Conservation (phyloP, 2,113 vertebrate species). For the Myxocyprinus asiaticus region DNA sequence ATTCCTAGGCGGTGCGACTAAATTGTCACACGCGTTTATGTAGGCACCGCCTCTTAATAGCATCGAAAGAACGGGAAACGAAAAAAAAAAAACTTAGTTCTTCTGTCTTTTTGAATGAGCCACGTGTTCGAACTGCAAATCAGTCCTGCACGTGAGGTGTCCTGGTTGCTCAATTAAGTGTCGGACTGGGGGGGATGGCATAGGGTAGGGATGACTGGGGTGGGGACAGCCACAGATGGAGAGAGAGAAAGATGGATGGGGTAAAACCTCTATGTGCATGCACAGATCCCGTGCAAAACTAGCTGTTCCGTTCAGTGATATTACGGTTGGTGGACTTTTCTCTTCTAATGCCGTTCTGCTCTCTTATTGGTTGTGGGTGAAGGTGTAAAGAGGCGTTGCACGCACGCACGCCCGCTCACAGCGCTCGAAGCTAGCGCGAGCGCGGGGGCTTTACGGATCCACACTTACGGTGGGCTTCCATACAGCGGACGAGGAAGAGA, state of each 20-base stretch:
- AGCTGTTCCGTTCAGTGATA: slow-evolving; percentile 67
- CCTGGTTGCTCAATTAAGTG: slow-evolving; percentile 93
- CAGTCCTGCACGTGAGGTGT: slow-evolving; percentile 96
- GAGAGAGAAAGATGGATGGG: slow-evolving; percentile 41
- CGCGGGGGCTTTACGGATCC: slow-evolving; percentile 46
- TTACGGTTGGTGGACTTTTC: slow-evolving; percentile 70
- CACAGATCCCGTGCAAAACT: slow-evolving; percentile 71
- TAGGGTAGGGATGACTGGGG: slow-evolving; percentile 63
- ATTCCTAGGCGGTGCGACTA: slow-evolving; percentile 80
- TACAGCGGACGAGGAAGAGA: slow-evolving; percentile 62
- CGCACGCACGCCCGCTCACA: slow-evolving; percentile 59
- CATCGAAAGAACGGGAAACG: slow-evolving; percentile 61
- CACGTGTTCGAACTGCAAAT: slow-evolving; percentile 99
- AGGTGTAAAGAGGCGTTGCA: slow-evolving; percentile 71
- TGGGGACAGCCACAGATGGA: slow-evolving; percentile 69
- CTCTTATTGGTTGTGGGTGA: slow-evolving; percentile 70
- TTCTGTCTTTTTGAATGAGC: slow-evolving; percentile 96
- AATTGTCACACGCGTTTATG: slow-evolving; percentile 66
- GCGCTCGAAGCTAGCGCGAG: slow-evolving; percentile 11
- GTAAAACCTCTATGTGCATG: slow-evolving; percentile 68
- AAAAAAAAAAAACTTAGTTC: slow-evolving; percentile 81
- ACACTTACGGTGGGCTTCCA: slow-evolving; percentile 56
- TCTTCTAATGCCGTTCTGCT: slow-evolving; percentile 48
- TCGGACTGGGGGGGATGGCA: slow-evolving; percentile 72
- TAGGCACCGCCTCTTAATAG: slow-evolving; percentile 86